phyloP scores from a whole-genome alignment of 1,140 invertebrate genomes.

The Drosophila tsacasi region DNA sequence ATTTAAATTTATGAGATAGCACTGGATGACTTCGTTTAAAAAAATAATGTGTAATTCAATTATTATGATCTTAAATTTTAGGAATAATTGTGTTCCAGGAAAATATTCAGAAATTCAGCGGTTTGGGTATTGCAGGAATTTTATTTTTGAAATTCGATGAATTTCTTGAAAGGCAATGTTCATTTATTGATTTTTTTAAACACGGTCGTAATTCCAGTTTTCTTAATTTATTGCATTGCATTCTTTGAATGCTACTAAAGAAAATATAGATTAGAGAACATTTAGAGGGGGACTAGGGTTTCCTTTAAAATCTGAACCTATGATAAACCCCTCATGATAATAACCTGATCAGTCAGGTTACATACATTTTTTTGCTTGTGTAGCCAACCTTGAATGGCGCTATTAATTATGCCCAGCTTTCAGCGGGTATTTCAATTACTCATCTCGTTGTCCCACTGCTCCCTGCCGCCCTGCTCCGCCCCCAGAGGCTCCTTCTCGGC shows the following conservation, averaged over 20 bases:
- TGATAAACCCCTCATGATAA: too few species aligned
- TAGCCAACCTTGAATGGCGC: constrained; percentile 38
- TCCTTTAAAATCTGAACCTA: not conserved
- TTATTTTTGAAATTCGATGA: not conserved
- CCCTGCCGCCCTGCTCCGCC: constrained; percentile 5
- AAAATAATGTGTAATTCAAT: not conserved
- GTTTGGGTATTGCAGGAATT: not conserved
- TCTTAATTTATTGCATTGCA: not conserved
- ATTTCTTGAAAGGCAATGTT: not conserved
- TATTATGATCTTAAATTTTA: not conserved
- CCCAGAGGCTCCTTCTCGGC: not conserved
- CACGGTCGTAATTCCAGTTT: too few species aligned
- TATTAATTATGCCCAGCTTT: constrained; percentile 55
- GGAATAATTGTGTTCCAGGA: not conserved
- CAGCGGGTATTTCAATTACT: constrained; percentile 53
- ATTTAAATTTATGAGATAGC: not conserved
- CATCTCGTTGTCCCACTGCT: constrained; percentile 14
- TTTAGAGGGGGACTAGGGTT: not conserved
- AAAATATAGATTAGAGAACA: not conserved
- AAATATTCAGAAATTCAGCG: not conserved
- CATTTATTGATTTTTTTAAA: too few species aligned
- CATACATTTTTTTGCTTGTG: constrained; percentile 6
- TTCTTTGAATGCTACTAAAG: not conserved
- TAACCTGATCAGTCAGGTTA: not conserved
- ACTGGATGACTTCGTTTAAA: not conserved